Base-by-base conservation (phyloP, 2,888 invertebrate species). In the Elmis aenea region DNA sequence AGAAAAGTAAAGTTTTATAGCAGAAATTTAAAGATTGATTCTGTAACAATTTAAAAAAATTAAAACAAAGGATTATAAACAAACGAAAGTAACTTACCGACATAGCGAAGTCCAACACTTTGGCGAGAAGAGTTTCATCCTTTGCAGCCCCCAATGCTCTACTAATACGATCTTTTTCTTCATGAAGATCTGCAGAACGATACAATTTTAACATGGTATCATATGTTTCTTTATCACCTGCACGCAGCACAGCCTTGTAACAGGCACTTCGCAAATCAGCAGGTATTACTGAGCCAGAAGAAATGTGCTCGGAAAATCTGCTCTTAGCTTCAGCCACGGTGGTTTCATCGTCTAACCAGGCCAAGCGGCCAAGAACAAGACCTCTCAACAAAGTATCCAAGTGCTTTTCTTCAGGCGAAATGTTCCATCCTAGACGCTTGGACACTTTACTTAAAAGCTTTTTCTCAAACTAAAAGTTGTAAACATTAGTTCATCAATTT, bases 131-230 rank as follows among this genome's bases (percentile, higher is more conserved):
- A 13, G 69, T 70, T 8, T 80, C 76, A 64, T 91, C 81, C 44
- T 75, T 76, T 33, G 88, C 80, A 23, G 85, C 81, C 18, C 94
- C 95, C 34, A 95, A 74, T 3, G 91, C 81, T 40, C 87, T 75
- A 38, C 88, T 79, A 58, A 96, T 85, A 57, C 95, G 79, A 64
- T 92, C 89, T 66, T 91, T 92, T 66, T 96, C 95, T 68, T 95
- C 95, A 58, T 91, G 89, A 50, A 93, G 71, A 69, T 93, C 93
- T 3, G 88, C 81, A 27, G 83, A 79, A 50, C 85, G 78, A 69
- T 93, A 90, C 47, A 92, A 67, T 59, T 79, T 74, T 46, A 93
- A 69, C 79, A 95, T 81, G 21, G 81, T 78, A 32, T 86, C 75
- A 59, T 83, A 91, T 8, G 82, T 81, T 8, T 71, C 67, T 43